A percentile compares a stretch with the other conserved stretches of the same genome.
Conservation (phyloP, 1,140 invertebrate genomes). For the Neodiprion virginianus region DNA sequence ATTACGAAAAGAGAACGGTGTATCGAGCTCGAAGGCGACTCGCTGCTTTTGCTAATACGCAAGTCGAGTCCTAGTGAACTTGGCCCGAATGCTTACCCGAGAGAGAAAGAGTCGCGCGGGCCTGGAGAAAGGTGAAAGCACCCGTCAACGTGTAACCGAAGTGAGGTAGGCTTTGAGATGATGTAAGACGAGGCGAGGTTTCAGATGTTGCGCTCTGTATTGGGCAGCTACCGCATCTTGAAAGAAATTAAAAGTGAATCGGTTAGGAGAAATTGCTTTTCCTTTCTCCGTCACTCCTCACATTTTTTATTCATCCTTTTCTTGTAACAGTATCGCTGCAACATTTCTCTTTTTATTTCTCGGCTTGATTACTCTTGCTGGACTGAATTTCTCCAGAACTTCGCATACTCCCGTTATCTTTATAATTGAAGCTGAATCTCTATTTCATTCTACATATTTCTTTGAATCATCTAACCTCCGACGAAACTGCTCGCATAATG, state of each 20-base stretch:
- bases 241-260: neutral
- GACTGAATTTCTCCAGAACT: no score
- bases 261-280: neutral
- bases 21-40: no score
- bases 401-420: no score
- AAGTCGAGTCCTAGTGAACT: neutral
- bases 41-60: neutral
- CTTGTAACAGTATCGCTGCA: no score
- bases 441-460: no score
- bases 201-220: no score
- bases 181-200: neutral
- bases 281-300: neutral
- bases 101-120: neutral
- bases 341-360: no score
- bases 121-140: slow-evolving; percentile 4
- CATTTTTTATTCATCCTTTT: neutral
- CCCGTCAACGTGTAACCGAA: neutral
- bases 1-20: no score
- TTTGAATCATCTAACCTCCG: no score
- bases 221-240: neutral
- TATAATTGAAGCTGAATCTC: no score
- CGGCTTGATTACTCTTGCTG: no score
- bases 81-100: slow-evolving; percentile 6
- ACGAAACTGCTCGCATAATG: no score
- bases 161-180: neutral